A percentile compares a stretch with the other conserved stretches of the same genome.
Conservation (phyloP, 2,797 vertebrate species). For the Scolopax bukidnonensis region DNA sequence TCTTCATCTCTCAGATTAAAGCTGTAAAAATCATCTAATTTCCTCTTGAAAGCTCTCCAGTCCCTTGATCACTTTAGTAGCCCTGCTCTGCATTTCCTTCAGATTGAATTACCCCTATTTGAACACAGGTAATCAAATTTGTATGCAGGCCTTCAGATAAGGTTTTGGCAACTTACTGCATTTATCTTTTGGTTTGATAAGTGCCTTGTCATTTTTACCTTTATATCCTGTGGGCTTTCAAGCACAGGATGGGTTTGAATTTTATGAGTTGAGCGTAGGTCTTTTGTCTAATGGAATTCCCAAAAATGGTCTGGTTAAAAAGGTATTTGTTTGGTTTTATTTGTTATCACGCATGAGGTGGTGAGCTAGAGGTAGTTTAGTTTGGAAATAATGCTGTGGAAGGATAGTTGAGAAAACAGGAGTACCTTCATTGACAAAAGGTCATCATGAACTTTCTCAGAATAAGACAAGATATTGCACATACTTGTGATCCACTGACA, state of each 20-base stretch:
- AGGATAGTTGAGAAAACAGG: background rate
- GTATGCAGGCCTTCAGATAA: background rate
- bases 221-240: background rate
- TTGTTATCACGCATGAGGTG: background rate
- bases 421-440: background rate
- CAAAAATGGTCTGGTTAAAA: background rate
- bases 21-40: background rate
- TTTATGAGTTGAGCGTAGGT: background rate
- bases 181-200: background rate
- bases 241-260: background rate
- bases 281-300: background rate
- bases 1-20: background rate
- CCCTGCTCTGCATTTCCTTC: background rate
- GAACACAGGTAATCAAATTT: background rate
- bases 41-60: background rate
- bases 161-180: background rate
- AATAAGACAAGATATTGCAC: background rate
- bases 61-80: background rate
- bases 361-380: background rate
- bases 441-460: background rate
- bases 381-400: background rate
- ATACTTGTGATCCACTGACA: fast-evolving
- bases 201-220: background rate
- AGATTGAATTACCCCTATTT: background rate
- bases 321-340: background rate